Percentiles rank a stretch among this genome's conserved stretches.
Conservation (phyloP, 2,888 invertebrate genomes). For the Hanleya hanleyi region DNA sequence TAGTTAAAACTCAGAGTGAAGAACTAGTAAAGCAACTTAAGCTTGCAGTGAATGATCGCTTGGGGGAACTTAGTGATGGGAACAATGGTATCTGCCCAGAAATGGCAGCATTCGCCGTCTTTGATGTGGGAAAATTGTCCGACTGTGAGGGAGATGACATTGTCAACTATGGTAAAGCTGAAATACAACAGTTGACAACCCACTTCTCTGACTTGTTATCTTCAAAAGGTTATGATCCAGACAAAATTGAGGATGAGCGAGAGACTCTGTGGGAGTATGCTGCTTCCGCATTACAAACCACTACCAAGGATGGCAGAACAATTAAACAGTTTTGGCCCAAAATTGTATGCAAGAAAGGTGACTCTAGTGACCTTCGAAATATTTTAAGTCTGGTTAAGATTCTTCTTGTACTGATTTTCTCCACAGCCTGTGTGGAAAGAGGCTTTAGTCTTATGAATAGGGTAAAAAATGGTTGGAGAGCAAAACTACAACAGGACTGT, state of each 20-base stretch:
- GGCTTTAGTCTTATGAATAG: constrained; percentile 3
- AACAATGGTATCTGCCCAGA: neutral
- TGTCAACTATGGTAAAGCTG: neutral
- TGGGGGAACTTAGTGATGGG: neutral
- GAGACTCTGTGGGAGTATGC: neutral
- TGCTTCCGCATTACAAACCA: neutral
- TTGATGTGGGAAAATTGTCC: neutral
- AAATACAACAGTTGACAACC: neutral
- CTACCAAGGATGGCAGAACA: neutral
- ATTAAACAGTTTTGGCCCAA: constrained; percentile 2
- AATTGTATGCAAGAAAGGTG: neutral
- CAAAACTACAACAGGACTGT: too few species aligned
- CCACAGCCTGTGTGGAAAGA: neutral
- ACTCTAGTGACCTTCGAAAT: neutral
- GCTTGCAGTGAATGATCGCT: neutral
- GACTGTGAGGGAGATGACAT: neutral
- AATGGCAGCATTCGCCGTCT: neutral
- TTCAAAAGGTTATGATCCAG: neutral
- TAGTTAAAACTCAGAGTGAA: neutral
- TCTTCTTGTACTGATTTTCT: neutral
- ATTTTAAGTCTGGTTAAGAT: constrained; percentile 6
- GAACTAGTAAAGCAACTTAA: neutral
- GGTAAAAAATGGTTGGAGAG: too few species aligned
- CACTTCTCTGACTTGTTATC: neutral
- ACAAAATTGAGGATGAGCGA: neutral